Evolutionary conservation across 2,888 invertebrate genomes (phyloP).

Genomic region (Acronicta psi): DNA sequence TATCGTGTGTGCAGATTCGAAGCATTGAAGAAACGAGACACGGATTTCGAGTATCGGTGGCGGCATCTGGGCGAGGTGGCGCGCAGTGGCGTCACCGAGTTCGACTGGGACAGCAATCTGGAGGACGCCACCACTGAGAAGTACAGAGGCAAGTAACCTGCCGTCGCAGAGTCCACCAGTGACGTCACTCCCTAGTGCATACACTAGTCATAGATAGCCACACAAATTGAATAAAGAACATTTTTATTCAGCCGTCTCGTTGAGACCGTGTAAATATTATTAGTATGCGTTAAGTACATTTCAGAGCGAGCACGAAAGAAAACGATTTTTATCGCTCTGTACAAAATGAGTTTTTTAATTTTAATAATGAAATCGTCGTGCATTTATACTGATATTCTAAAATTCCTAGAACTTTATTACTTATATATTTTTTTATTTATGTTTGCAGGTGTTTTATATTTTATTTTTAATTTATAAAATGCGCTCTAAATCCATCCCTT

Average conservation of each 20-base stretch:
- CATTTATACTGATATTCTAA: conserved; percentile 52
- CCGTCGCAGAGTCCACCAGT: conserved; percentile 7
- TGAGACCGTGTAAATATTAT: conserved; percentile 54
- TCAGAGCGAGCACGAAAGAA: conserved; percentile 30
- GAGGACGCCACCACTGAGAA: conserved; percentile 91
- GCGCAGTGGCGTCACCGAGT: conserved; percentile 93
- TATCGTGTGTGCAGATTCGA: conserved; percentile 90
- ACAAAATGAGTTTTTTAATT: conserved; percentile 44
- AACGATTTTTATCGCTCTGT: conserved; percentile 34
- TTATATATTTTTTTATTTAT: conserved; percentile 21
- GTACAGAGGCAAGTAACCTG: conserved; percentile 79
- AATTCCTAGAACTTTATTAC: conserved; percentile 33
- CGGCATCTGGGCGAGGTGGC: conserved; percentile 95
- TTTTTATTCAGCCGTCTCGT: conserved; percentile 50
- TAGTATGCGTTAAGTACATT: conserved; percentile 46
- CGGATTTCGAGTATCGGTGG: conserved; percentile 94
- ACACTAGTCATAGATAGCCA: conserved; percentile 73
- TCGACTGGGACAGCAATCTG: conserved; percentile 96
- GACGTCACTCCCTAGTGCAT: conserved; percentile 63
- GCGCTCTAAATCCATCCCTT: conserved; percentile 76
- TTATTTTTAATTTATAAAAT: conserved; percentile 56
- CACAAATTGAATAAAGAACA: conserved; percentile 49
- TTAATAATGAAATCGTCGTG: conserved; percentile 47
- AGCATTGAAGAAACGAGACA: conserved; percentile 93
- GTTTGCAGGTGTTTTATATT: conserved; percentile 35